Conservation (phyloP, 1,140 invertebrate genomes). For the Drosophila aff. region DNA sequence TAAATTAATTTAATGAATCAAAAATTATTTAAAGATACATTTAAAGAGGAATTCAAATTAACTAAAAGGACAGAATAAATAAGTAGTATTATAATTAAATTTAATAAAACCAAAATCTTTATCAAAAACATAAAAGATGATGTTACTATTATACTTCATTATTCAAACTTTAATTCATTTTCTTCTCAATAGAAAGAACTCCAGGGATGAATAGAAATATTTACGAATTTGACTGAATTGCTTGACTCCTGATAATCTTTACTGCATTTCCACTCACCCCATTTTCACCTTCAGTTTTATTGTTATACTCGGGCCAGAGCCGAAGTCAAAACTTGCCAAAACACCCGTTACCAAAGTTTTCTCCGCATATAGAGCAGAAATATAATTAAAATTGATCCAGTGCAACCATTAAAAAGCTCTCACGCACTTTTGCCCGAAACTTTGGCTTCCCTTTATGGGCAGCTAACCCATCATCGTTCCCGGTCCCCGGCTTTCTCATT, state of each 20-base stretch:
- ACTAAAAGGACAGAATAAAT: too few species aligned
- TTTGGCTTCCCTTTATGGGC: constrained; percentile 44
- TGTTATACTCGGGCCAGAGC: constrained; percentile 13
- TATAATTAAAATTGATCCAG: constrained; percentile 62
- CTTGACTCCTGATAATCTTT: constrained; percentile 3
- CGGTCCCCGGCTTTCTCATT: constrained; percentile 42
- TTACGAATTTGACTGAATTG: neutral
- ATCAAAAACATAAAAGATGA: neutral
- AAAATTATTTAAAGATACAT: too few species aligned
- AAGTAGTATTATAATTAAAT: neutral
- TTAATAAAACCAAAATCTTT: neutral
- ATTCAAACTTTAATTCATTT: neutral
- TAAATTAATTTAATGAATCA: too few species aligned
- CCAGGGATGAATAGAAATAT: neutral
- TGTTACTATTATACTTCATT: neutral
- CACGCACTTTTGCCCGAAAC: constrained; percentile 55
- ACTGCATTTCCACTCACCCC: neutral
- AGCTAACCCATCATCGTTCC: constrained; percentile 39
- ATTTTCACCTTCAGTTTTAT: constrained; percentile 38
- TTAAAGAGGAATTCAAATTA: too few species aligned
- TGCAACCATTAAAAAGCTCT: constrained; percentile 64
- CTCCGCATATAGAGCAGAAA: constrained; percentile 40
- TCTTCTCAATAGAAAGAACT: too few species aligned
- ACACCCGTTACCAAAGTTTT: constrained; percentile 38
- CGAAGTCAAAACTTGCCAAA: constrained; percentile 31